phyloP scores from a whole-genome alignment of 1,140 invertebrate genomes.

The Pachyrhynchus sulphureomaculatus region DNA sequence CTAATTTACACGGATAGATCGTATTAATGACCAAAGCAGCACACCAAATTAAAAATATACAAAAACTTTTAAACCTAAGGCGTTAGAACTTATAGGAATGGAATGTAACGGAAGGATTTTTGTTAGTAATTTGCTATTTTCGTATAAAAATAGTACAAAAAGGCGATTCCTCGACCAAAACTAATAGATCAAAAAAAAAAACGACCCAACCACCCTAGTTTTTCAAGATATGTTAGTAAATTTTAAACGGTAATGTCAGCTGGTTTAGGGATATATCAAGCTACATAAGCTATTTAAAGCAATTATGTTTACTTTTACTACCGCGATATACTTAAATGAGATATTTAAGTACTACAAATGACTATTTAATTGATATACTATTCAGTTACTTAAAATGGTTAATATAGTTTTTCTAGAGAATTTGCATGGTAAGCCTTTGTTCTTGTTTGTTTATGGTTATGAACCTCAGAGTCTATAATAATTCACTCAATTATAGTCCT shows the following conservation, averaged over 20 bases:
- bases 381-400: slow-evolving; percentile 2
- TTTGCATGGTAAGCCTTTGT: too few species aligned
- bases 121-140: slow-evolving; percentile 6
- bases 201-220: slow-evolving; percentile 31
- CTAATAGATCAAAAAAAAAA: not conserved
- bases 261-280: slow-evolving; percentile 7
- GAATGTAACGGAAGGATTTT: slow-evolving; percentile 8
- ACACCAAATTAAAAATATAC: not conserved
- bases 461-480: too few species aligned
- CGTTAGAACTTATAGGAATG: slow-evolving; percentile 2
- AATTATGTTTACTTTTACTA: not conserved
- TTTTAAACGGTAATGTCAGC: not conserved
- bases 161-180: not conserved
- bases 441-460: too few species aligned
- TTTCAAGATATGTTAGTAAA: slow-evolving; percentile 4
- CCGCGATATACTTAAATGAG: not conserved
- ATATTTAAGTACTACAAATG: slow-evolving; percentile 12
- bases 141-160: not conserved
- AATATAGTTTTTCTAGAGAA: slow-evolving; percentile 4
- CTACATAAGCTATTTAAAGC: not conserved
- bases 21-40: slow-evolving; percentile 8
- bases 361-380: not conserved
- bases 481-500: too few species aligned
- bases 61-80: slow-evolving; percentile 1
- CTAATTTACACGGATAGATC: slow-evolving; percentile 4